Evolutionary conservation across 2,888 invertebrate species (phyloP).

Genomic region (Napeogenes sylphis): DNA sequence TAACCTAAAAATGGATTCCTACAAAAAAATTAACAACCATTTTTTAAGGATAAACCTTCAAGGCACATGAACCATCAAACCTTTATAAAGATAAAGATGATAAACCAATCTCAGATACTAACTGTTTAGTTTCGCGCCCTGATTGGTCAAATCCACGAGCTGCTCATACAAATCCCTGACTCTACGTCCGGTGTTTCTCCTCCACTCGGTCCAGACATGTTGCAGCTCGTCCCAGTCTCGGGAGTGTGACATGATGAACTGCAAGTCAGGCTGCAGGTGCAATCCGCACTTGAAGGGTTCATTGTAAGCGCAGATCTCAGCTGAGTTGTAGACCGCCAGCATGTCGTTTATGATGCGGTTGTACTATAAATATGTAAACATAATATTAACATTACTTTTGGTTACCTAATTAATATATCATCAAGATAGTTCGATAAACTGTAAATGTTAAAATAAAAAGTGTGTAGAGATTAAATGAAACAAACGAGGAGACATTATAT

Average conservation of each 20-base stretch:
- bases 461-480: too few species aligned
- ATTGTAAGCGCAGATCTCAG: constrained; percentile 89
- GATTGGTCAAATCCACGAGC: constrained; percentile 86
- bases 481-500: too few species aligned
- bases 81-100: too few species aligned
- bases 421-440: too few species aligned
- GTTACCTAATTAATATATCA: neutral
- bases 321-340: constrained; percentile 90
- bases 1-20: too few species aligned
- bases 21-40: too few species aligned
- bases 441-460: too few species aligned
- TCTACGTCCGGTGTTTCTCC: constrained; percentile 88
- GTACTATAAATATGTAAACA: constrained; percentile 79
- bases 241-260: constrained; percentile 84
- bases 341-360: constrained; percentile 92
- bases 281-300: constrained; percentile 90
- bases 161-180: constrained; percentile 89
- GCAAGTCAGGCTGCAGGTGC: constrained; percentile 87
- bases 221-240: constrained; percentile 92
- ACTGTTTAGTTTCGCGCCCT: constrained; percentile 89
- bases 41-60: too few species aligned
- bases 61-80: too few species aligned
- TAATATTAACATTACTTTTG: neutral
- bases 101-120: constrained; percentile 50
- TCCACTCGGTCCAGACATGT: constrained; percentile 94